Evolutionary conservation across 1,140 invertebrate species (phyloP).

Genomic region (Dendroctonus ponderosae): DNA sequence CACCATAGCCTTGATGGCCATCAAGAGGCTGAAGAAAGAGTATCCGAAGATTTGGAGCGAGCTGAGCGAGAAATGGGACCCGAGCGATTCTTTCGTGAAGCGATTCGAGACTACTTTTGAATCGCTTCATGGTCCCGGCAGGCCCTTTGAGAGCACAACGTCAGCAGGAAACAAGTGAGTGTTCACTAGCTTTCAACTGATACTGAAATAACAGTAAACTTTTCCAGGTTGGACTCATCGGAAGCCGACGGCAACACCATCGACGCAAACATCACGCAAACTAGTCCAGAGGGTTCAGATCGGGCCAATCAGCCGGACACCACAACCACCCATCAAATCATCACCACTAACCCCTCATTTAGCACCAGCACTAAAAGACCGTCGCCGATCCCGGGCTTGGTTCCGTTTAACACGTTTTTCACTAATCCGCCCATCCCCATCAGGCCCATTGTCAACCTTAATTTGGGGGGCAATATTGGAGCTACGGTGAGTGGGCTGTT

Average conservation of each 20-base stretch:
- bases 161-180: no score
- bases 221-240: slow-evolving; percentile 29
- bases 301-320: background rate
- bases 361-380: slow-evolving; percentile 10
- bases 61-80: slow-evolving; percentile 58
- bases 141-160: no score
- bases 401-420: slow-evolving; percentile 28
- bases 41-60: slow-evolving; percentile 60
- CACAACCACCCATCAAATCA: slow-evolving; percentile 7
- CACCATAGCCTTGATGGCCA: slow-evolving; percentile 54
- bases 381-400: slow-evolving; percentile 10
- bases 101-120: slow-evolving; percentile 43
- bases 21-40: slow-evolving; percentile 57
- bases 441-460: slow-evolving; percentile 26
- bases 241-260: slow-evolving; percentile 4
- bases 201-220: background rate
- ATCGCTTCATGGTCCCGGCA: no score
- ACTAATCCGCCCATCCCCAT: slow-evolving; percentile 34
- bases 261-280: background rate
- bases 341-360: slow-evolving; percentile 16
- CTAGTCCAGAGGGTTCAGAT: no score
- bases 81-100: slow-evolving; percentile 56
- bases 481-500: slow-evolving; percentile 38
- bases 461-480: slow-evolving; percentile 37
- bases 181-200: no score